A percentile compares a stretch with the other conserved stretches of the same genome.
Conservation (phyloP, 2,797 vertebrate species). For the Lacerta agilis region DNA sequence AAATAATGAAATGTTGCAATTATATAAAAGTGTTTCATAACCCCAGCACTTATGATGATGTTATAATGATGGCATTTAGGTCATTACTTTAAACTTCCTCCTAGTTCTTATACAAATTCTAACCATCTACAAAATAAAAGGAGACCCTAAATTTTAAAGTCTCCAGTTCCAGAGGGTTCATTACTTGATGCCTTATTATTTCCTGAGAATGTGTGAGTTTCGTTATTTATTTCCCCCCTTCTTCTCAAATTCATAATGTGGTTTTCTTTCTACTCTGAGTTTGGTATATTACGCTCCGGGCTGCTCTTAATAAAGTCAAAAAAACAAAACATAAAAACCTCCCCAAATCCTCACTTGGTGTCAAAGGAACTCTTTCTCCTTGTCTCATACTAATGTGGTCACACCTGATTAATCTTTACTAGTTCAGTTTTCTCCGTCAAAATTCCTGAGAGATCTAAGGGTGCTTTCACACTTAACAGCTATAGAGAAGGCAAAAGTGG, state of each 20-base stretch:
- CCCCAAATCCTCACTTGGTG: not conserved
- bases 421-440: not conserved
- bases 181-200: conserved; percentile 4
- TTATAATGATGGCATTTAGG: conserved; percentile 22
- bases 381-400: not conserved
- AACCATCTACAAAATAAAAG: not conserved
- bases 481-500: not conserved
- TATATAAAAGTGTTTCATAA: conserved; percentile 26
- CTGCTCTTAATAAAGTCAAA: not conserved
- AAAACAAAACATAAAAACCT: too few species aligned
- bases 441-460: not conserved
- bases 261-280: conserved; percentile 4
- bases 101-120: not conserved
- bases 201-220: conserved; percentile 19
- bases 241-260: not conserved
- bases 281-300: not conserved
- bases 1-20: conserved; percentile 21
- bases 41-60: not conserved
- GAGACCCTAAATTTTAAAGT: conserved; percentile 5
- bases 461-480: conserved; percentile 7
- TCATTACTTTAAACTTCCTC: conserved; percentile 23
- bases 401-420: conserved; percentile 18
- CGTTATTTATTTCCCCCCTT: conserved; percentile 1
- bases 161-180: not conserved
- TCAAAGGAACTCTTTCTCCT: not conserved